These are phyloP conservation scores for Athetis lepigone DNA, from an alignment of 2,888 invertebrate species.

Conservation along the genomic window DNA sequence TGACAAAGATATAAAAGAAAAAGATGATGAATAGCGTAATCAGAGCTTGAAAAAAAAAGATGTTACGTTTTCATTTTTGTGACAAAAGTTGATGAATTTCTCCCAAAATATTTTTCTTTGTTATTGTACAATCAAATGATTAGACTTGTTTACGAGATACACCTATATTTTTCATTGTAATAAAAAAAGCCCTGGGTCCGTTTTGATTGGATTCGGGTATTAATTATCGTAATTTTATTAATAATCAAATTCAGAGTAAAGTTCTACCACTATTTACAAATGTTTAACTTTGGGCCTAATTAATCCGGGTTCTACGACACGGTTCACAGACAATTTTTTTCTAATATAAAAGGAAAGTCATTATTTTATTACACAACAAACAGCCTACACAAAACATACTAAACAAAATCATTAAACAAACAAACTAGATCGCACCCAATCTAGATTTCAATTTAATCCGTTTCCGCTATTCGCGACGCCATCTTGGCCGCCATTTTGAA, in stretches of 20 bases:
- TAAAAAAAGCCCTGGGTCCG: not conserved
- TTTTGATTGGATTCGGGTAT: not conserved
- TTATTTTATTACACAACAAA: constrained; percentile 12
- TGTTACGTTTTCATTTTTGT: constrained; percentile 9
- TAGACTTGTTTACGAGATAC: not conserved
- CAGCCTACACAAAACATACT: constrained; percentile 19
- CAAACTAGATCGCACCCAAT: constrained; percentile 51
- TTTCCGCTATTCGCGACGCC: constrained; percentile 67
- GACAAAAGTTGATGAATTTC: constrained; percentile 27
- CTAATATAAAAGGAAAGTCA: not conserved
- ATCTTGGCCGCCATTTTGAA: constrained; percentile 69
- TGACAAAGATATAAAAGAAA: constrained; percentile 11
- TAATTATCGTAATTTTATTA: not conserved
- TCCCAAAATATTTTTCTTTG: constrained; percentile 6
- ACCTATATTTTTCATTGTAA: not conserved
- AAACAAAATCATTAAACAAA: constrained; percentile 50
- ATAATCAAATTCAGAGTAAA: not conserved
- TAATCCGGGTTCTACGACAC: not conserved
- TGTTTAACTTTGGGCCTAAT: not conserved
- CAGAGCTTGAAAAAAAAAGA: not conserved
- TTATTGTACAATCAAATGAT: not conserved
- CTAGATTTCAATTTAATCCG: constrained; percentile 63
- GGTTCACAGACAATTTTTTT: too few relatives aligned
- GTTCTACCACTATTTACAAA: not conserved
- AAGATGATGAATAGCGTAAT: constrained; percentile 21